Evolutionary conservation across 1,140 invertebrate species (phyloP).

Genomic region (Melanaphis sacchari): DNA sequence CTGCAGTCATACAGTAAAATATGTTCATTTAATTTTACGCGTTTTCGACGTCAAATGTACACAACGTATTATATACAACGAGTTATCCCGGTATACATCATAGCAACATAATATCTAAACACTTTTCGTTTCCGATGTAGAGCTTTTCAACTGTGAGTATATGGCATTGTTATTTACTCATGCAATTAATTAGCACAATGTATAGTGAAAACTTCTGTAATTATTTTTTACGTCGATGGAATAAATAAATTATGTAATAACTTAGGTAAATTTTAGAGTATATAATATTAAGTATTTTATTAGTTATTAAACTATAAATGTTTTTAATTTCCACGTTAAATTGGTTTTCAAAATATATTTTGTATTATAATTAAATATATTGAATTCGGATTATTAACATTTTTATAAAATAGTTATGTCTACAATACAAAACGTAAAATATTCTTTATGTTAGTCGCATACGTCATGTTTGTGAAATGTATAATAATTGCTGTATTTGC

Average conservation of each 20-base stretch:
- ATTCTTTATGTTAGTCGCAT: too few relatives aligned
- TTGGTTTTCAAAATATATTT: too few relatives aligned
- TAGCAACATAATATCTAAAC: background rate
- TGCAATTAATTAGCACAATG: too few relatives aligned
- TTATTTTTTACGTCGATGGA: background rate
- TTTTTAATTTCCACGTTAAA: background rate
- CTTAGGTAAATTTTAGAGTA: background rate
- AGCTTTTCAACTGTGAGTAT: background rate
- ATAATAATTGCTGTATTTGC: too few relatives aligned
- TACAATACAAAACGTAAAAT: too few relatives aligned
- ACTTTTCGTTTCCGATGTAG: background rate
- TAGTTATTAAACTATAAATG: background rate
- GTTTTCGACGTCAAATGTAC: background rate
- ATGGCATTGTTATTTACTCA: background rate
- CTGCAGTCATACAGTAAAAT: background rate
- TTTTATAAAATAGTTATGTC: too few relatives aligned
- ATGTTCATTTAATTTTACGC: background rate
- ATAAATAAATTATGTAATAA: background rate
- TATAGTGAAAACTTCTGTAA: background rate
- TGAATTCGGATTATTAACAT: too few relatives aligned
- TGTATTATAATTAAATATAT: too few relatives aligned
- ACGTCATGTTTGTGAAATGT: too few relatives aligned
- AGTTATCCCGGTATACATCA: background rate
- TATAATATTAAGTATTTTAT: background rate
- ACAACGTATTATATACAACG: background rate